Evolutionary conservation across 2,113 vertebrate genomes (phyloP).

Genomic region (Peromyscus leucopus): DNA sequence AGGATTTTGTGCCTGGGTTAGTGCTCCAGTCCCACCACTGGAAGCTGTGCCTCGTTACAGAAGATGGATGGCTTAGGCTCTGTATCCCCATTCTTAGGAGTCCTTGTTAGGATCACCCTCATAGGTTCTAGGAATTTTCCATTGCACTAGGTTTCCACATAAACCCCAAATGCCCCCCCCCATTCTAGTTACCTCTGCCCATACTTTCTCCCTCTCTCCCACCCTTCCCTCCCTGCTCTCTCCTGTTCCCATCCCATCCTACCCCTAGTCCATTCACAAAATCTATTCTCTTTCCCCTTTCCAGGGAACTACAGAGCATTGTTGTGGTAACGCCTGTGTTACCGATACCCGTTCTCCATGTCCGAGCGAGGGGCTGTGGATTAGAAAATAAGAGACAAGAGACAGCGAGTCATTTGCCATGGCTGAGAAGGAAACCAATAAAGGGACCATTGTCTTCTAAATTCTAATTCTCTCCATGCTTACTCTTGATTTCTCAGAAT

Average conservation of each 20-base stretch:
- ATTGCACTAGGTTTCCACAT: neutral
- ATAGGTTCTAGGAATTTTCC: neutral
- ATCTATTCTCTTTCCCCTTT: neutral
- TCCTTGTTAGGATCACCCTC: neutral
- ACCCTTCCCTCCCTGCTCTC: neutral
- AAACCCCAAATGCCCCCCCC: neutral
- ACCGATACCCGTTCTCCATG: no score
- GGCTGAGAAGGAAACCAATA: no score
- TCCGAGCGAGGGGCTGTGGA: no score
- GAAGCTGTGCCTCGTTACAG: neutral
- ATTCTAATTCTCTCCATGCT: no score
- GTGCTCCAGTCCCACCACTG: neutral
- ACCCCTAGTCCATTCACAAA: neutral
- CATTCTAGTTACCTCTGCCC: neutral
- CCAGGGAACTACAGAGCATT: neutral
- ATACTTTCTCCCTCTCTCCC: neutral
- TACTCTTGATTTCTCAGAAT: no score
- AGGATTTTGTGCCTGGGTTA: neutral
- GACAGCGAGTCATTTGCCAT: no score
- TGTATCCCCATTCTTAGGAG: neutral
- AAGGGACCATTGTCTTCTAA: no score
- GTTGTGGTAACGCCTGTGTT: no score
- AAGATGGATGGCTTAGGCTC: neutral
- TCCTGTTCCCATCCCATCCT: neutral
- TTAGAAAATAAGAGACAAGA: no score